Evolutionary conservation across 2,113 vertebrate species (phyloP).

Genomic region (Orycteropus afer): DNA sequence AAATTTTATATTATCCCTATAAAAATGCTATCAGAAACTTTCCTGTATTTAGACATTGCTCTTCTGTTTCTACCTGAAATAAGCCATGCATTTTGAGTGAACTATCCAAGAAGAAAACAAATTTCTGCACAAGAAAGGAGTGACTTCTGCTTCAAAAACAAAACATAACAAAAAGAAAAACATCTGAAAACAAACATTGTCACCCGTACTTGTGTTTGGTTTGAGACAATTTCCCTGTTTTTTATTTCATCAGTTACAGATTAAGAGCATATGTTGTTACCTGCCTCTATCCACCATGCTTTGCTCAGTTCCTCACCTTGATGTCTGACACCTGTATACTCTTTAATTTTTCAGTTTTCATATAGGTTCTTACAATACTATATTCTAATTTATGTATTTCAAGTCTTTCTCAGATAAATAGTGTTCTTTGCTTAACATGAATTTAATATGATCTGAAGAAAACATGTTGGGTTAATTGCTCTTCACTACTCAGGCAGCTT

Average conservation of each 20-base stretch:
- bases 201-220: background rate
- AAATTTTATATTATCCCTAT: background rate
- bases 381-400: background rate
- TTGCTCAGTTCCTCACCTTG: background rate
- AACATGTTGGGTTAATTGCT: background rate
- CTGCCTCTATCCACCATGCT: background rate
- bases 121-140: background rate
- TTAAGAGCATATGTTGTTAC: background rate
- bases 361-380: background rate
- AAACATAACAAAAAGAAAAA: no score
- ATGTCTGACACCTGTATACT: background rate
- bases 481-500: background rate
- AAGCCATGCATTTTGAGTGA: background rate
- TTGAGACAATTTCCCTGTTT: background rate
- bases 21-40: background rate
- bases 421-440: background rate
- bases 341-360: background rate
- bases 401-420: background rate
- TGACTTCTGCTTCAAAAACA: background rate
- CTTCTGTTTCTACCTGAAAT: background rate
- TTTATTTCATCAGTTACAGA: background rate
- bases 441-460: background rate
- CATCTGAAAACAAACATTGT: background rate
- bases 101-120: background rate
- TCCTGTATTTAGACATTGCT: background rate